These are phyloP conservation scores for Chelon auratus DNA, from an alignment of 2,797 vertebrate species.

Conservation along the genomic window DNA sequence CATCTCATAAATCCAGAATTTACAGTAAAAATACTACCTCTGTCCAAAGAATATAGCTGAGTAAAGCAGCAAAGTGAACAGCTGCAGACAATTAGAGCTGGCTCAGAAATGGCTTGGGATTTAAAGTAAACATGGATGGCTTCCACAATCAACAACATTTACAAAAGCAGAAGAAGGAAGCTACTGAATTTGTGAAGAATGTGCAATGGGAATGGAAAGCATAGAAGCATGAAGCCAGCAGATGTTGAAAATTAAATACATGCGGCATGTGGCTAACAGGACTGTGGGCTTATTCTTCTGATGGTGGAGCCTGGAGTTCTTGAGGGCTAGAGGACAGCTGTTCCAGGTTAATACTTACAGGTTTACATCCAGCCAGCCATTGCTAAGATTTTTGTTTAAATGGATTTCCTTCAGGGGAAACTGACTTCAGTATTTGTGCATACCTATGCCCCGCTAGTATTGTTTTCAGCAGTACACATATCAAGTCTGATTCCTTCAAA, in stretches of 20 bases:
- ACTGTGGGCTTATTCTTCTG: conserved; percentile 82
- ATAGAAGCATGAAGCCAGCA: conserved; percentile 89
- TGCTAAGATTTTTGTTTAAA: conserved; percentile 51
- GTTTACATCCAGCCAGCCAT: conserved; percentile 72
- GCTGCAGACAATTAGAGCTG: conserved; percentile 95
- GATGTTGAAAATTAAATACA: conserved; percentile 96
- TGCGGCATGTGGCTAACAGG: conserved; percentile 81
- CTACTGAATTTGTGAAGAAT: conserved; percentile 99
- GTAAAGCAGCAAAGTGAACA: conserved; percentile 90
- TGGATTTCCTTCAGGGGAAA: conserved; percentile 61
- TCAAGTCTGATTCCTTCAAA: conserved; percentile 45
- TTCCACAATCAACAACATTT: conserved; percentile 98
- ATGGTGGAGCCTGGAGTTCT: conserved; percentile 74
- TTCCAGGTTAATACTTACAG: conserved; percentile 82
- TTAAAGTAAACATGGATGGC: conserved; percentile 98
- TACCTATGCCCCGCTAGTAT: conserved; percentile 44
- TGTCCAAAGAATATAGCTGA: conserved; percentile 89
- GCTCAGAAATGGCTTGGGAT: conserved; percentile 90
- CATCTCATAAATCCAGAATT: conserved; percentile 91
- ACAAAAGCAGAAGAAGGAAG: conserved; percentile 97
- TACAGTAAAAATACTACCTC: conserved; percentile 89
- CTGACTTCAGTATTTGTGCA: conserved; percentile 48
- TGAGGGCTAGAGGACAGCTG: conserved; percentile 73
- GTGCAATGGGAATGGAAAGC: conserved; percentile 91
- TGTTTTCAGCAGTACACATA: conserved; percentile 52